Evolutionary conservation across 2,888 invertebrate species (phyloP).

Genomic region (Ennomos erosarius): DNA sequence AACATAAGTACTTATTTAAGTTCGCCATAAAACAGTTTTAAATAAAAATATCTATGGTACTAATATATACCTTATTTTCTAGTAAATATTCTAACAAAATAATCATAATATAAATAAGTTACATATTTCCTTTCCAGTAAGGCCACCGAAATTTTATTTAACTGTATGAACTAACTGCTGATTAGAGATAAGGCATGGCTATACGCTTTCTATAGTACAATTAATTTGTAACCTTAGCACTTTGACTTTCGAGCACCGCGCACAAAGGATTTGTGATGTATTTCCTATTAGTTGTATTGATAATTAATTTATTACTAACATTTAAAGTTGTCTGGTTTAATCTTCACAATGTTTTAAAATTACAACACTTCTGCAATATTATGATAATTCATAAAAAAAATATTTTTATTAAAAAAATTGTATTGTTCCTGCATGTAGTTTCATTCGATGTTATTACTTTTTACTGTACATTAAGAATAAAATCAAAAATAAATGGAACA

Average conservation of each 20-base stretch:
- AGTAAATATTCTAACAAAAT: conserved; percentile 1
- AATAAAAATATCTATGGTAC: background rate
- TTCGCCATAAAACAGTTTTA: no score
- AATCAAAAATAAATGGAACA: no score
- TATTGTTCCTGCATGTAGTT: no score
- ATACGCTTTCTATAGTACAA: conserved; percentile 70
- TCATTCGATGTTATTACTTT: no score
- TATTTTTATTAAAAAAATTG: no score
- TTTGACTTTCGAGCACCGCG: conserved; percentile 44
- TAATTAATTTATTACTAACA: no score
- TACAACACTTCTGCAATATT: background rate
- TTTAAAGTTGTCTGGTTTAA: no score
- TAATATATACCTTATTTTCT: background rate
- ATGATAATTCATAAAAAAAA: no score
- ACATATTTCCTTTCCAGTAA: conserved; percentile 13
- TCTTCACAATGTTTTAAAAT: no score
- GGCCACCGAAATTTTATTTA: conserved; percentile 25
- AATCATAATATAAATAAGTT: background rate
- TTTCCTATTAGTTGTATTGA: conserved; percentile 45
- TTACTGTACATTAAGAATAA: no score
- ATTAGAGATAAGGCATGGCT: conserved; percentile 58
- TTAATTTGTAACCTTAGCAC: conserved; percentile 62
- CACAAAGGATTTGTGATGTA: conserved; percentile 52
- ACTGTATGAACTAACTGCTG: conserved; percentile 28
- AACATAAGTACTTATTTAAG: no score